Conservation (phyloP, 1,140 invertebrate genomes). For the Elymnias hypermnestra region DNA sequence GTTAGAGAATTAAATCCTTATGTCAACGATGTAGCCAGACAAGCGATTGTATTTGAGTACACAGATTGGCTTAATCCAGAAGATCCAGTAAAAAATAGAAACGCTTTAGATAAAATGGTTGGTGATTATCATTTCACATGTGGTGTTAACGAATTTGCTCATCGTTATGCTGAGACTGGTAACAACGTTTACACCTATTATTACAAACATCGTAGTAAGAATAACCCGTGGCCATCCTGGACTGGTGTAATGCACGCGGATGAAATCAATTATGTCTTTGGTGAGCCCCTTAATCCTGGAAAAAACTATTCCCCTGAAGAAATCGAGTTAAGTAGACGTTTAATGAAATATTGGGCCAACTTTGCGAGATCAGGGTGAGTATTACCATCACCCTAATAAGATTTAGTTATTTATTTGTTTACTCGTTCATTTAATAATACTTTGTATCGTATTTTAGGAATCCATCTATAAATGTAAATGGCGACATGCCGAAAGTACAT, state of each 20-base stretch:
- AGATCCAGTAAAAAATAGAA: constrained; percentile 88
- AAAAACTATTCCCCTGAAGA: constrained; percentile 89
- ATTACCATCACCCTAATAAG: too few relatives aligned
- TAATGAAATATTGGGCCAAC: constrained; percentile 97
- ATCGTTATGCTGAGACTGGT: constrained; percentile 90
- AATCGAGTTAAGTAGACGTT: constrained; percentile 86
- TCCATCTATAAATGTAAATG: constrained; percentile 81
- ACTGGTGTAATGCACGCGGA: constrained; percentile 97
- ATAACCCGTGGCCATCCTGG: constrained; percentile 96
- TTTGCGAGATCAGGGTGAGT: constrained; percentile 95
- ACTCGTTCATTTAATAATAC: too few relatives aligned
- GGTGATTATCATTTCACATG: constrained; percentile 98
- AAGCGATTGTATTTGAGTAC: constrained; percentile 93
- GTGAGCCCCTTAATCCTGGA: constrained; percentile 89
- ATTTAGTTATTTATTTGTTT: too few relatives aligned
- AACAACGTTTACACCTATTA: constrained; percentile 97
- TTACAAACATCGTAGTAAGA: constrained; percentile 90
- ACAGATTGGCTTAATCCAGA: constrained; percentile 94
- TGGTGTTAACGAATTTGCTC: constrained; percentile 93
- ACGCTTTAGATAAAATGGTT: constrained; percentile 95
- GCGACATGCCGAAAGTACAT: constrained; percentile 79
- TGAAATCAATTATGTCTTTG: constrained; percentile 96
- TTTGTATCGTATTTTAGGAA: constrained; percentile 78
- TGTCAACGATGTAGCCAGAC: constrained; percentile 87
- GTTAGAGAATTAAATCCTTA: constrained; percentile 90